phyloP scores from a whole-genome alignment of 2,113 vertebrate species.

The Kryptolebias marmoratus region DNA sequence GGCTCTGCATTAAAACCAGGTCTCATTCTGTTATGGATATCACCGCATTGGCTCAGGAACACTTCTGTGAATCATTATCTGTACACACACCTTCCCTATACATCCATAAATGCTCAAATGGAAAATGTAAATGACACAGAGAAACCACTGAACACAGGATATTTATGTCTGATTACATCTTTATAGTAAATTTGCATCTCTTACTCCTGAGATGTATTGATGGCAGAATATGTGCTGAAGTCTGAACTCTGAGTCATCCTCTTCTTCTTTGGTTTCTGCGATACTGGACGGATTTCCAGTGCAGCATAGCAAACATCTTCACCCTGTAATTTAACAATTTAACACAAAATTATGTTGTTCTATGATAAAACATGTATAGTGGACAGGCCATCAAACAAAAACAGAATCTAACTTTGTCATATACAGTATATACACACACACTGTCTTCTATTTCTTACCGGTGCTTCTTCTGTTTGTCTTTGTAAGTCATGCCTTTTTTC shows the following conservation, averaged over 20 bases:
- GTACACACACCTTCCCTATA: no score
- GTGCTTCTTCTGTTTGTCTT: not conserved
- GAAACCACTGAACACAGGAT: no score
- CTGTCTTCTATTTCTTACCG: not conserved
- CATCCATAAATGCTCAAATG: no score
- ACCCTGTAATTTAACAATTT: not conserved
- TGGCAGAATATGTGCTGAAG: slow-evolving; percentile 10
- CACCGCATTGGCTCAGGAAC: no score
- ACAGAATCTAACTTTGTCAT: not conserved
- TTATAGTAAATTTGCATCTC: not conserved
- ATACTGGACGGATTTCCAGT: slow-evolving; percentile 5
- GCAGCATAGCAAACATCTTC: slow-evolving; percentile 26
- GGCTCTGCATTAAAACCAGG: no score
- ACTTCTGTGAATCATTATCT: no score
- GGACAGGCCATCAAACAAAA: no score
- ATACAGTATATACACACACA: not conserved
- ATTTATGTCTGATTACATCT: not conserved
- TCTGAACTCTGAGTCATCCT: slow-evolving; percentile 8
- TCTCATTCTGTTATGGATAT: no score
- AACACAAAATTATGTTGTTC: not conserved
- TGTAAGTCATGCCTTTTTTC: not conserved
- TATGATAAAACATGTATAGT: no score
- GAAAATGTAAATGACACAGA: no score
- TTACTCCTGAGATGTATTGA: not conserved
- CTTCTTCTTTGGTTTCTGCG: slow-evolving; percentile 15